Base-by-base conservation (phyloP, 2,888 invertebrate genomes). In the Hedychridium roseum region DNA sequence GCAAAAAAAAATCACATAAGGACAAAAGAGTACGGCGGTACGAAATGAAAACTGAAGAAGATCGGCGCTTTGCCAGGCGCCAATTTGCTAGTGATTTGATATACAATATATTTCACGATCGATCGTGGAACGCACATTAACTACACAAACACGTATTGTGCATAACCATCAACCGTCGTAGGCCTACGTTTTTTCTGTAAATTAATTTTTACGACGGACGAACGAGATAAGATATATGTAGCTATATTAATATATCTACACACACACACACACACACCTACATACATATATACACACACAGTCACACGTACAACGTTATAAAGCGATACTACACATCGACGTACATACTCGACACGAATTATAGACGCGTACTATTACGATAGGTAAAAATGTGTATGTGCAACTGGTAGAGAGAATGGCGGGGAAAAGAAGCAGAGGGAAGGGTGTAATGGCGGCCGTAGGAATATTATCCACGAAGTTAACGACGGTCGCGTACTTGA, bases 51-150 rank as follows among this genome's bases (percentile, higher is more conserved):
- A 6, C 7, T 12, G 31, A 12, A 16, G 14, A 12, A 31, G 35
- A 41, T 32, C 37, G 50, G 35, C 31, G 31, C 3, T 12, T 27
- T 27, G 3, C n/a, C 9, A 27, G n/a, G 27, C 12, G 27, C 12
- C 9, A 64, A 71, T 72, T 67, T 74, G 73, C 74, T 76, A 73
- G 76, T 70, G 76, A 77, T 78, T 76, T 77, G 74, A 63, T n/a
- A n/a, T n/a, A n/a, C n/a, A n/a, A n/a, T n/a, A n/a, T n/a, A n/a
- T n/a, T n/a, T n/a, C n/a, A n/a, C n/a, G n/a, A n/a, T n/a, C n/a
- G n/a, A n/a, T n/a, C n/a, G n/a, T n/a, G n/a, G n/a, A n/a, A n/a
- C n/a, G n/a, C n/a, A n/a, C n/a, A n/a, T n/a, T n/a, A n/a, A n/a
- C n/a, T n/a, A n/a, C n/a, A n/a, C n/a, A n/a, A n/a, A n/a, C n/a